Conservation (phyloP, 2,888 invertebrate genomes). For the Melanchra persicariae region DNA sequence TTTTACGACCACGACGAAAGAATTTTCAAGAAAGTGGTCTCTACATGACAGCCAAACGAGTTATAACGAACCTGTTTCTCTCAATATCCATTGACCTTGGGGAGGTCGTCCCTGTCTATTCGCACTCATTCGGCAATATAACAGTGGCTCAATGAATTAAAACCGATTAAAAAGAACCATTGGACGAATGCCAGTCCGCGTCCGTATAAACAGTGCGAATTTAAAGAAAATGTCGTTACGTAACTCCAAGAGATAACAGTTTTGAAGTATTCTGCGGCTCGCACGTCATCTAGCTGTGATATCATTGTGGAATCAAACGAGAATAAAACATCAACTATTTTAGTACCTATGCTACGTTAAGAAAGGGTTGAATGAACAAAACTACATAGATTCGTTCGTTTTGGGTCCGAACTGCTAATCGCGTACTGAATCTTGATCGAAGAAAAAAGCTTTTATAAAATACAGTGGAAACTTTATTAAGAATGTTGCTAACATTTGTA, state of each 20-base stretch:
- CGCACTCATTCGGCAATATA: conserved; percentile 84
- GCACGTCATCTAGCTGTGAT: conserved; percentile 56
- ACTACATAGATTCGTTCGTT: conserved; percentile 1
- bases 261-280: conserved; percentile 62
- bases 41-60: conserved; percentile 64
- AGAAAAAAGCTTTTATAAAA: too few relatives aligned
- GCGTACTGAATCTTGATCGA: neutral
- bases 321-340: conserved; percentile 52
- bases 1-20: conserved; percentile 33
- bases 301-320: conserved; percentile 47
- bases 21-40: conserved; percentile 68
- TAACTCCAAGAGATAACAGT: conserved; percentile 74
- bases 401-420: conserved; percentile 11
- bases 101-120: conserved; percentile 85
- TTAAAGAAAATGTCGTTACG: conserved; percentile 87
- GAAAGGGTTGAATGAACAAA: conserved; percentile 26
- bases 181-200: conserved; percentile 85
- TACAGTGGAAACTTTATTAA: conserved; percentile 13
- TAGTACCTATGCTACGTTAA: conserved; percentile 25
- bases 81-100: conserved; percentile 82
- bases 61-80: conserved; percentile 69
- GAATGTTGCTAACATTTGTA: conserved; percentile 1
- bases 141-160: conserved; percentile 88
- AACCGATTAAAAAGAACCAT: conserved; percentile 88
- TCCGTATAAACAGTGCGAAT: conserved; percentile 88